phyloP scores from a whole-genome alignment of 2,797 vertebrate genomes.

The Tauraco hartlaubi region DNA sequence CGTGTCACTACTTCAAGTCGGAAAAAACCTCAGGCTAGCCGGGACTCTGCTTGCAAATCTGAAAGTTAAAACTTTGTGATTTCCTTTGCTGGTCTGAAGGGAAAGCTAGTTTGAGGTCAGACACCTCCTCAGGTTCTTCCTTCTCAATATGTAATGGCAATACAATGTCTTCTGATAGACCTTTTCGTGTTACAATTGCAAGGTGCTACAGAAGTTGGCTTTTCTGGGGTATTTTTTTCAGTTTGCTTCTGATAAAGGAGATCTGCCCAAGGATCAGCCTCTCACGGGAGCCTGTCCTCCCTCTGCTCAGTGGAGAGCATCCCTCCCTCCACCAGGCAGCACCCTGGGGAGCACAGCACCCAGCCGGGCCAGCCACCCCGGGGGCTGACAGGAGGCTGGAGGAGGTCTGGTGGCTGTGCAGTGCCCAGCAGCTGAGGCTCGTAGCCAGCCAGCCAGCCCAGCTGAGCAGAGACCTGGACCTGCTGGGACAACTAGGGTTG shows the following conservation, averaged over 20 bases:
- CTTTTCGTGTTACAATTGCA: not conserved
- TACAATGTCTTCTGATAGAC: not conserved
- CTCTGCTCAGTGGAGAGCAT: not conserved
- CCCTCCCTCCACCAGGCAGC: fast-evolving
- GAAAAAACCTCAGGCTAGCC: not conserved
- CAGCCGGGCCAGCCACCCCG: fast-evolving
- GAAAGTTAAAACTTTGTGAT: not conserved
- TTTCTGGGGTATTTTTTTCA: not conserved
- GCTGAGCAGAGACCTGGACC: not conserved
- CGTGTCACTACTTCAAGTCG: fast-evolving
- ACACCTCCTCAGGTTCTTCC: not conserved
- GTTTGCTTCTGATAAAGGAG: not conserved
- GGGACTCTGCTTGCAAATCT: not conserved
- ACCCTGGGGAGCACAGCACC: not conserved
- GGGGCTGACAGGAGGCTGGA: not conserved
- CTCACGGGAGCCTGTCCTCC: not conserved
- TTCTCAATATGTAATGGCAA: not conserved
- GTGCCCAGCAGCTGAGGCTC: not conserved
- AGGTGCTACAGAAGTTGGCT: fast-evolving
- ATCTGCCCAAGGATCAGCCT: not conserved
- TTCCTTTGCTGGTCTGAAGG: not conserved
- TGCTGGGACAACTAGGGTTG: not conserved
- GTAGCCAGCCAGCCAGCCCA: not conserved
- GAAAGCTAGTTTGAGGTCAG: not conserved
- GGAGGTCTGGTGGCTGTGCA: not conserved